Evolutionary conservation across 2,797 vertebrate genomes (phyloP), one percentile per base, ranked within the genome.

Genomic region (Mycteria americana): DNA sequence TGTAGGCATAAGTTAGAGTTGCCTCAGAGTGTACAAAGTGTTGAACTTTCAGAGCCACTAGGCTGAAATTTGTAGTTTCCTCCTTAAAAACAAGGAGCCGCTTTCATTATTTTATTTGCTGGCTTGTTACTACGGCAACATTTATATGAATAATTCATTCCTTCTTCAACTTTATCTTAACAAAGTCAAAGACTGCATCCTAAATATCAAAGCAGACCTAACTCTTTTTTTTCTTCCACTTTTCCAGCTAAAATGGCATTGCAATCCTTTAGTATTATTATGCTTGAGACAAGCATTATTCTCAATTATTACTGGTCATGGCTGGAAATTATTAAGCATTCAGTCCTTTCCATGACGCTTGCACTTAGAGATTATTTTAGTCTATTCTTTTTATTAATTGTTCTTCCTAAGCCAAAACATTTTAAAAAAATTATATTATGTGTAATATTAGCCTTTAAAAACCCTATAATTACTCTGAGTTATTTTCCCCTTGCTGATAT

Each of bases 71-170:
- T 92, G 77, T 95, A 39, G 28, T 83, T 95, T 96, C 53, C 57
- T 30, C 76, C 96, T 98, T 97, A 97, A 96, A 97, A 96, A 94
- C 92, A 94, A 95, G 60, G 60, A 96, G 85, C 70, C 91, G 77
- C 70, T 97, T 98, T 97, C 95, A 97, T 97, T 98, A 98, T 97
- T 98, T 98, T 96, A 97, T 98, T 98, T 97, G 91, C 96, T 96
- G 93, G 73, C 96, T 94, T 97, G 98, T 98, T 98, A 97, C 97
- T 97, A 98, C 1, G 79, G 97, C 97, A 98, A 98, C 97, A 93
- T 97, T 97, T 95, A 93, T 85, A 97, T 98, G 97, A 98, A 98
- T 98, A 97, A 98, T 98, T 98, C 97, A 98, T 98, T 95, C 74
- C 65, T 76, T 95, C 87, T 97, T 97, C 97, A 97, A 97, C 97